Base-by-base conservation (phyloP, 2,888 invertebrate species). In the Tipula helvola region DNA sequence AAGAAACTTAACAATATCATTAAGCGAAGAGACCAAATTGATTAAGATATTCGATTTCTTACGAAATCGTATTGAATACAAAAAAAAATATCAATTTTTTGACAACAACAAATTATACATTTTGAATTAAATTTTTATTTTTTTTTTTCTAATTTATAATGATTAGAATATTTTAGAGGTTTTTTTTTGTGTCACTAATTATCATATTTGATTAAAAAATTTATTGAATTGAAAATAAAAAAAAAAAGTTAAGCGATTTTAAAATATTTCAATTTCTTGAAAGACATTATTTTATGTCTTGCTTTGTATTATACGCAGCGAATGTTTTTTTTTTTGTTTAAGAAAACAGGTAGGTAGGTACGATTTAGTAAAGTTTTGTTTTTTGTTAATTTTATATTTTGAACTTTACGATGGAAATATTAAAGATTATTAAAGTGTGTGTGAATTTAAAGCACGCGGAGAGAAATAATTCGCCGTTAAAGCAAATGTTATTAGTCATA, bases 1-100 rank as follows among this genome's bases (percentile, higher is more conserved):
- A 71, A 71, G 71, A 71, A 71, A 71, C 71, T 71, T 71, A 71
- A 71, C 71, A 71, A 71, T 71, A 71, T 71, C 71, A 71, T 71
- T 71, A 71, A 71, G 71, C 28, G 28, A 28, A 18, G 71, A 18
- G 71, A 28, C 71, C 28, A 71, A 71, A 71, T 71, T 71, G 71
- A 71, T 71, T 71, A 71, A 71, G 71, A 71, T 71, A 71, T 71
- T 71, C 71, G 71, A 71, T 71, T 71, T 71, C 71, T 71, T 71
- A 71, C 71, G 71, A 71, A 71, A 71, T 39, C 28, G 39, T 39
- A 5, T 28, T 39, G 7, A 2, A 39, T 39, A 39, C 39, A 39
- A 71, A 18, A 18, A 71, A 71, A 71, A 71, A 28, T 71, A 71
- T 71, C 71, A 71, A 71, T 28, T 71, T 57, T 71, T 71, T 71